These are phyloP conservation scores for Lasioglossum oenotherae DNA, from an alignment of 2,888 invertebrate species.

Conservation along the genomic window DNA sequence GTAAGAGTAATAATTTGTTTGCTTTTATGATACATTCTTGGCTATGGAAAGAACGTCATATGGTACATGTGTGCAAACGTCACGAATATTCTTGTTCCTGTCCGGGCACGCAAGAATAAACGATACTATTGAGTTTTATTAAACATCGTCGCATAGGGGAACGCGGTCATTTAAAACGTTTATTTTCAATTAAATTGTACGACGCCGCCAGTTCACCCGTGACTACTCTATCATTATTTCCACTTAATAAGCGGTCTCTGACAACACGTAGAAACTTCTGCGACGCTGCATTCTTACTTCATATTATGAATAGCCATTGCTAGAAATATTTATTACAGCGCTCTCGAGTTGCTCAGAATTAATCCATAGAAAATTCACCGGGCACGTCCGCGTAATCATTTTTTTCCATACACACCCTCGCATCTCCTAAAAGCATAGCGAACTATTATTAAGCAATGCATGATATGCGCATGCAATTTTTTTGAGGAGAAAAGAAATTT, in stretches of 20 bases:
- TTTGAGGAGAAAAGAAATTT: too few relatives aligned
- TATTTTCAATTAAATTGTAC: not conserved
- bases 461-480: too few relatives aligned
- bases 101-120: not conserved
- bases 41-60: conserved; percentile 10
- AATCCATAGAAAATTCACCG: not conserved
- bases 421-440: not conserved
- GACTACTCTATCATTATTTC: not conserved
- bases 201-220: not conserved
- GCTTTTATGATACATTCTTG: conserved; percentile 59
- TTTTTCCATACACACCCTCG: not conserved
- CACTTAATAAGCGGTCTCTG: not conserved
- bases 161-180: not conserved
- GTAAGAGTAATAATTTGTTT: conserved; percentile 63
- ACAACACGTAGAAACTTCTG: not conserved
- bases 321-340: not conserved
- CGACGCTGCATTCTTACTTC: not conserved
- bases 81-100: not conserved
- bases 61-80: not conserved
- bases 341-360: not conserved
- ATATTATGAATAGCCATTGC: not conserved
- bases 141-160: not conserved
- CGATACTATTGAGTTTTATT: not conserved
- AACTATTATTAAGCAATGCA: too few relatives aligned
- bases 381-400: not conserved